phyloP scores from a whole-genome alignment of 2,113 vertebrate genomes.

The Heliornis fulica region DNA sequence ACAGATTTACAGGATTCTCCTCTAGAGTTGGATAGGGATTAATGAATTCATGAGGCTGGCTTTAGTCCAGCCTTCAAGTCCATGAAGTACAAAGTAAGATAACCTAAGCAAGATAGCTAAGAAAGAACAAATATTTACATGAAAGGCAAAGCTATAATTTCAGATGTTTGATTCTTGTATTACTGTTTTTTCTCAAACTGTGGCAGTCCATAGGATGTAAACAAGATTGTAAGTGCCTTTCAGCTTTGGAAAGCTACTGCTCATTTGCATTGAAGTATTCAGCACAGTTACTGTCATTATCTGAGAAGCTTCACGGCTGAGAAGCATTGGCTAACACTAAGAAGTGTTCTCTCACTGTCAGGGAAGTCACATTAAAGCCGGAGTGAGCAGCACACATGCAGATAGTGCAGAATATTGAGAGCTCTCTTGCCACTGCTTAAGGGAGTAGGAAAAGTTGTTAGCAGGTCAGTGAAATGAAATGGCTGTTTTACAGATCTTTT shows the following conservation, averaged over 20 bases:
- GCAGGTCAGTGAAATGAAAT: background rate
- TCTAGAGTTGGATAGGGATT: background rate
- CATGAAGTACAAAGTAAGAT: background rate
- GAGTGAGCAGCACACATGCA: background rate
- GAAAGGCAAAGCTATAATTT: background rate
- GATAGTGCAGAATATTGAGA: background rate
- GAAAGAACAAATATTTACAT: background rate
- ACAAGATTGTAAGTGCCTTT: background rate
- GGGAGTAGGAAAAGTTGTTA: background rate
- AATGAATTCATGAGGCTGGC: background rate
- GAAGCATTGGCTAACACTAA: background rate
- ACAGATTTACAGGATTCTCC: background rate
- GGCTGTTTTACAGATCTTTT: background rate
- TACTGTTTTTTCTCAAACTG: background rate
- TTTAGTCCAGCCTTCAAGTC: background rate
- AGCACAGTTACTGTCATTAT: background rate
- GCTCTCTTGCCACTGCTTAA: background rate
- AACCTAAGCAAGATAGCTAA: background rate
- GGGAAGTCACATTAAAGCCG: background rate
- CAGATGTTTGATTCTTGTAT: background rate
- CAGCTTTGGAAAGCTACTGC: background rate
- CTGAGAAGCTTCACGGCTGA: background rate
- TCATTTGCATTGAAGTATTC: background rate
- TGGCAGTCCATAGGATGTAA: background rate
- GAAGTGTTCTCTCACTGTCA: background rate